Percentiles rank a stretch among this genome's conserved stretches.
Conservation (phyloP, 2,113 vertebrate species). For the Nothoprocta perdicaria region DNA sequence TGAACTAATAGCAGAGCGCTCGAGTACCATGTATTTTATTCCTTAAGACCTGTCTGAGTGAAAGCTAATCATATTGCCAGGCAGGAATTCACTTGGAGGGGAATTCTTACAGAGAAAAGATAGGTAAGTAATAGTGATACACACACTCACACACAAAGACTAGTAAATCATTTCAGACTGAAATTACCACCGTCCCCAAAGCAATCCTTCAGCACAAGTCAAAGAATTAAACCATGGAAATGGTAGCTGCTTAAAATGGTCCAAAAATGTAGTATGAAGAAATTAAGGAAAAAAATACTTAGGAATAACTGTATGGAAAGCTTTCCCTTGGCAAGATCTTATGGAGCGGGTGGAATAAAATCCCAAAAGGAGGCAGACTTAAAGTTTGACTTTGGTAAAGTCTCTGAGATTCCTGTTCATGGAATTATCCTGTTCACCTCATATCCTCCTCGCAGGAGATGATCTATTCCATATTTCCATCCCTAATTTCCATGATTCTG, state of each 20-base stretch:
- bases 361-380: neutral
- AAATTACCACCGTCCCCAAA: neutral
- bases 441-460: neutral
- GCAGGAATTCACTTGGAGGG: neutral
- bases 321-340: neutral
- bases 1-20: neutral
- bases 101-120: neutral
- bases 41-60: neutral
- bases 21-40: neutral
- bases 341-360: neutral
- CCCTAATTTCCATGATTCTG: neutral
- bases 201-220: neutral
- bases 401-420: neutral
- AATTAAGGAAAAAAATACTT: neutral
- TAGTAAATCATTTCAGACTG: neutral
- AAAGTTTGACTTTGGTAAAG: neutral
- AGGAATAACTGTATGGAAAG: neutral
- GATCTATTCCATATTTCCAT: neutral
- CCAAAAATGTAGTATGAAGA: neutral
- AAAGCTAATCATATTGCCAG: neutral
- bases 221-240: neutral
- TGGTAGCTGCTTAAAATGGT: neutral
- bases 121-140: neutral
- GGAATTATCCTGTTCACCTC: neutral
- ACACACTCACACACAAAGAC: neutral